A percentile compares a stretch with the other conserved stretches of the same genome.
Evolutionary conservation across 2,797 vertebrate genomes (phyloP).

Genomic region (Anolis apletophallus): DNA sequence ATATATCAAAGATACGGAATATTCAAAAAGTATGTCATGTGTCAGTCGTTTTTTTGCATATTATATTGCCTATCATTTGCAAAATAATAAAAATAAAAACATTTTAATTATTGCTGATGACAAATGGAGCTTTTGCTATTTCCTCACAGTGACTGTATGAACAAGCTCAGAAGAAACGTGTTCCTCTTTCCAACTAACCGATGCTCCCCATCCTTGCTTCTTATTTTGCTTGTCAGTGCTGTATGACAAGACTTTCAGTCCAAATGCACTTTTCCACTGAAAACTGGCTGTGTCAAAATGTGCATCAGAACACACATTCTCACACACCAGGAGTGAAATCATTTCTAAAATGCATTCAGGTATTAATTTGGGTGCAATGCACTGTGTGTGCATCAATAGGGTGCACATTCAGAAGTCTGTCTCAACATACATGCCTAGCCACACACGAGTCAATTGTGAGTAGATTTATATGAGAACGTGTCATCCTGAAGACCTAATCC

Average conservation of each 20-base stretch:
- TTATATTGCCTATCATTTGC: conserved; percentile 32
- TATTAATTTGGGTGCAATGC: not conserved
- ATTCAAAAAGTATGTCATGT: not conserved
- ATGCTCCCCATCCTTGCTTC: not conserved
- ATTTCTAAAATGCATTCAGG: not conserved
- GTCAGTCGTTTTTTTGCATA: conserved; percentile 19
- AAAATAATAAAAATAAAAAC: conserved; percentile 35
- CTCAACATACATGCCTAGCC: not conserved
- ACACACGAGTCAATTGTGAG: not conserved
- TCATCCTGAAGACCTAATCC: not conserved
- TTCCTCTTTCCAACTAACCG: not conserved
- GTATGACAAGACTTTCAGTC: not conserved
- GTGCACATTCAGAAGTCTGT: not conserved
- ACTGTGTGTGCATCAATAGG: not conserved
- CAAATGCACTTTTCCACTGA: not conserved
- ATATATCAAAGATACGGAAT: not conserved
- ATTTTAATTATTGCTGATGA: conserved; percentile 17
- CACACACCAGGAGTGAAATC: not conserved
- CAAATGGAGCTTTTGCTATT: not conserved
- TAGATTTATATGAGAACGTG: not conserved
- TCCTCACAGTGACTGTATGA: not conserved
- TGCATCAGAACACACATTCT: not conserved
- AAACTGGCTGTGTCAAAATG: not conserved
- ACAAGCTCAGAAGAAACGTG: not conserved
- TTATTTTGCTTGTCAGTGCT: not conserved